phyloP scores from a whole-genome alignment of 1,140 invertebrate genomes.

The Drosophila nikananu region DNA sequence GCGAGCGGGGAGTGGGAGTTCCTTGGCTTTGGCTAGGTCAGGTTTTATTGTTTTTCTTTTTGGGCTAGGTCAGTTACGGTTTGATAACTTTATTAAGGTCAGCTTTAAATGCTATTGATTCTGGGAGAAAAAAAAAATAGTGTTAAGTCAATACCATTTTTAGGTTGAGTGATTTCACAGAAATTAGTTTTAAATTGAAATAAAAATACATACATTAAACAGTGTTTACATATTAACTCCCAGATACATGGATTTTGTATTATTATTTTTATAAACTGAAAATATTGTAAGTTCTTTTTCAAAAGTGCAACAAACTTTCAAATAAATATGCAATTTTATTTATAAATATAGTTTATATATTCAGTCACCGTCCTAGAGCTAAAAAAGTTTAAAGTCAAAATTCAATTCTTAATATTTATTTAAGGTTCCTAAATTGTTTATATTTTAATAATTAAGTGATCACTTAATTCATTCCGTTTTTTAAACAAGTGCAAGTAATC shows the following conservation, averaged over 20 bases:
- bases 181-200: not conserved
- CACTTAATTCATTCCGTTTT: no score
- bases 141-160: not conserved
- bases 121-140: no score
- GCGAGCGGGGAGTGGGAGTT: conserved; percentile 1
- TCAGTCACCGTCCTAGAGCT: no score
- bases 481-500: no score
- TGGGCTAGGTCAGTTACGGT: conserved; percentile 58
- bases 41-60: not conserved
- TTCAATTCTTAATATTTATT: no score
- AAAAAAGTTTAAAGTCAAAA: no score
- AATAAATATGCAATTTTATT: no score
- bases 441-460: no score
- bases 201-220: not conserved
- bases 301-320: no score
- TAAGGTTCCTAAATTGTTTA: no score
- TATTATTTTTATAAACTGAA: not conserved
- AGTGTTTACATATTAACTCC: not conserved
- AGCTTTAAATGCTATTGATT: not conserved
- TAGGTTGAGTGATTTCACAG: not conserved
- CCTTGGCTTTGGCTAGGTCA: conserved; percentile 46
- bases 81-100: conserved; percentile 12
- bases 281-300: no score
- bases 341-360: no score
- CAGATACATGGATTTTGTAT: not conserved